These are phyloP conservation scores for Eudemis profundana DNA, from an alignment of 2,888 invertebrate genomes.

Conservation along the genomic window DNA sequence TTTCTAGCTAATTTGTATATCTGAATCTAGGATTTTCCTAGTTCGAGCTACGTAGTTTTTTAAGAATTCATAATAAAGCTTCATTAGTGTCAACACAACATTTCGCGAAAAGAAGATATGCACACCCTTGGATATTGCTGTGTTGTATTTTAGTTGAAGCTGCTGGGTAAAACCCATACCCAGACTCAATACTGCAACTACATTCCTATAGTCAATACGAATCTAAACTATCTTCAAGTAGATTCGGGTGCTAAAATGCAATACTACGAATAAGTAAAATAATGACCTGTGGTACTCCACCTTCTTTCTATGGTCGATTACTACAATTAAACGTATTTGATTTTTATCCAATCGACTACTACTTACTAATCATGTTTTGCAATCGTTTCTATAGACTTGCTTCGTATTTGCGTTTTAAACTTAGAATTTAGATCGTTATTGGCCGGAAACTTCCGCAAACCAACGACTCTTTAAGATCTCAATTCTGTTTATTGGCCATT, in stretches of 20 bases:
- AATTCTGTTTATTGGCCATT: slow-evolving; percentile 24
- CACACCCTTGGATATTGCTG: no score
- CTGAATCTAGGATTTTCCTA: slow-evolving; percentile 6
- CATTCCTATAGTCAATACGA: background rate
- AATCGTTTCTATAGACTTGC: background rate
- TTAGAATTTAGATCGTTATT: slow-evolving; percentile 7
- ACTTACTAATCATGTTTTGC: no score
- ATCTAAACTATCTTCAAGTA: no score
- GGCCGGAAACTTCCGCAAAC: slow-evolving; percentile 8
- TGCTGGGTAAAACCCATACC: background rate
- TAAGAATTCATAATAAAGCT: no score
- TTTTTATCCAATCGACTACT: no score
- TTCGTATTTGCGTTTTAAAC: slow-evolving; percentile 4
- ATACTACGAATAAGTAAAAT: background rate
- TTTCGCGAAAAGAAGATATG: no score
- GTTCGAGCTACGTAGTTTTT: background rate
- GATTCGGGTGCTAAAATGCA: background rate
- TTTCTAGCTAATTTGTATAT: slow-evolving; percentile 9
- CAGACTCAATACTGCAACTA: no score
- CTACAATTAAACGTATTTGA: no score
- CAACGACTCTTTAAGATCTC: slow-evolving; percentile 16
- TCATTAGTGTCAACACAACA: no score
- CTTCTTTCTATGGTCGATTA: no score
- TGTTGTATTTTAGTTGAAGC: background rate
- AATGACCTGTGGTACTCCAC: background rate